phyloP scores from a whole-genome alignment of 64 coral and sea anemone species.

The Dendrophyllia cribrosa region DNA sequence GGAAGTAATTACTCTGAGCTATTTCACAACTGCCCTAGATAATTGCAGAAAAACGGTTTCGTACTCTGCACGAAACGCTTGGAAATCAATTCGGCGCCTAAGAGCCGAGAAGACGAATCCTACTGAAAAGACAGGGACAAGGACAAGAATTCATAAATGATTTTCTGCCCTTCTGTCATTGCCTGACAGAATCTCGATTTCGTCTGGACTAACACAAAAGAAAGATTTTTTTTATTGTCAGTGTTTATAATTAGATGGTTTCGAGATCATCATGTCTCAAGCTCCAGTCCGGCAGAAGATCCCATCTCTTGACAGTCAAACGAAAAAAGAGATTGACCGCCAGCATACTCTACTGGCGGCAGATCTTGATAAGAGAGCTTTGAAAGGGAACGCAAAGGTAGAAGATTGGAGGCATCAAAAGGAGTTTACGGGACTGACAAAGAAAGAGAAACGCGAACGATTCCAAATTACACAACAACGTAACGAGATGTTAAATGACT shows the following conservation, averaged over 20 bases:
- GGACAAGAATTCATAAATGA: background rate
- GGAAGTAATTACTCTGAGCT: background rate
- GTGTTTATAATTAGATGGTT: background rate
- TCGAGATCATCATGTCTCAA: background rate
- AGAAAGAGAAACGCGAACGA: constrained; percentile 64
- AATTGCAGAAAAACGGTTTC: background rate
- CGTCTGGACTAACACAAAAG: constrained; percentile 7
- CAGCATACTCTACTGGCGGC: constrained; percentile 68
- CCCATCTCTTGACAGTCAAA: constrained; percentile 20
- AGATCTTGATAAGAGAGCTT: constrained; percentile 70
- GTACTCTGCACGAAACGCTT: background rate
- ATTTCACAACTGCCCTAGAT: background rate
- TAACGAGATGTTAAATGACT: constrained; percentile 71
- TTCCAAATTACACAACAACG: constrained; percentile 49
- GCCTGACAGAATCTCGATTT: background rate
- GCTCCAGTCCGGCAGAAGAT: background rate
- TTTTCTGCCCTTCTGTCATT: background rate
- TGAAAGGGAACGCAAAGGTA: constrained; percentile 74
- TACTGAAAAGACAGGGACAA: background rate
- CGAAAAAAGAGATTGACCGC: constrained; percentile 68
- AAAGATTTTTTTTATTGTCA: background rate
- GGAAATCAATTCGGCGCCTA: background rate
- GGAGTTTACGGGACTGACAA: constrained; percentile 55
- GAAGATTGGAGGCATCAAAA: constrained; percentile 78
- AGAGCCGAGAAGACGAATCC: background rate